Evolutionary conservation across 1,140 invertebrate genomes (phyloP).

Genomic region (Trypoxylus dichotomus): DNA sequence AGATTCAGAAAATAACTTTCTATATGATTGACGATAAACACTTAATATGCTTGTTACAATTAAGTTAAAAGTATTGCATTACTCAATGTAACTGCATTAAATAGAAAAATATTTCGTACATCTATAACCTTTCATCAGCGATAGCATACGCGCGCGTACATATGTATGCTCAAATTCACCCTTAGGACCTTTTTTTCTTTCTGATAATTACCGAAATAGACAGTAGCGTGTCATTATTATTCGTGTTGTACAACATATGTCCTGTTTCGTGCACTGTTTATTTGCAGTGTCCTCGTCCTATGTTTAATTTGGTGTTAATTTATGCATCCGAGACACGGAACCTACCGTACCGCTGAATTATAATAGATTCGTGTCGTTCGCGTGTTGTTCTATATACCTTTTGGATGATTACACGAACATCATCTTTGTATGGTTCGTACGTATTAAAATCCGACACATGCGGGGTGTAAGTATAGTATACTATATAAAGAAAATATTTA

Average conservation of each 20-base stretch:
- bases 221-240: slow-evolving; percentile 17
- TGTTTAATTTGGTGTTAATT: slow-evolving; percentile 37
- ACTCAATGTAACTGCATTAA: too few species aligned
- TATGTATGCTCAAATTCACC: not conserved
- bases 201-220: slow-evolving; percentile 15
- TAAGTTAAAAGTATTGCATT: too few species aligned
- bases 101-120: too few species aligned
- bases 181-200: not conserved
- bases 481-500: too few species aligned
- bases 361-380: not conserved
- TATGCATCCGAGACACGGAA: slow-evolving; percentile 32
- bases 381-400: not conserved
- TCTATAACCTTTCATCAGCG: too few species aligned
- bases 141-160: too few species aligned
- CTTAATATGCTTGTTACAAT: not conserved
- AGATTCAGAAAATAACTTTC: too few species aligned
- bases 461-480: too few species aligned
- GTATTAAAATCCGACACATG: too few species aligned
- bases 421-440: too few species aligned
- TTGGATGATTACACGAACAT: not conserved
- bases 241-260: slow-evolving; percentile 19
- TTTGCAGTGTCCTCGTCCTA: slow-evolving; percentile 23
- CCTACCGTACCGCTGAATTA: not conserved
- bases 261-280: slow-evolving; percentile 9
- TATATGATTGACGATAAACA: too few species aligned